Evolutionary conservation across 2,797 vertebrate species (phyloP), one percentile per base, ranked within the genome.

Genomic region (Girardinus metallicus): DNA sequence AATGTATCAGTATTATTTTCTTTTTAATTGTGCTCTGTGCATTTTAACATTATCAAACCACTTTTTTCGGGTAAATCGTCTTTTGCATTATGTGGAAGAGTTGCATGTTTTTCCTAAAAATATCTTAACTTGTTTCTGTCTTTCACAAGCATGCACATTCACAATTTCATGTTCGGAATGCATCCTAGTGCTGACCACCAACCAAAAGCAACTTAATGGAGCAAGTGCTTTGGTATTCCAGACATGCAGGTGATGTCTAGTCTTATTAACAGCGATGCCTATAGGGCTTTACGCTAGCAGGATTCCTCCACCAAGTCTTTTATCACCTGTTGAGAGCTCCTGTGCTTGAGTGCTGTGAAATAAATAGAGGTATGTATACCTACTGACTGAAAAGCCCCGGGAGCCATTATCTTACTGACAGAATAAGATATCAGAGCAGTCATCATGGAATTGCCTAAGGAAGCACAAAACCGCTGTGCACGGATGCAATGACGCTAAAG

Each of bases 261-360:
- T 89, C 85, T 89, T 86, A 88, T 92, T 92, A 92, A 81, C 70
- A 84, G 76, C 79, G 80, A 89, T 86, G 87, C 87, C 92, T 84
- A 85, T 43, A 64, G 84, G 86, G 84, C 76, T 82, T 82, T 73
- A 73, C 8, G 39, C 68, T 77, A 74, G 83, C 86, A 72, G 83
- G 86, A 86, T 86, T 88, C 76, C 87, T 88, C 80, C 79, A 79
- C 78, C 78, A 43, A 84, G 86, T 88, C 76, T 87, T 91, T 87
- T 85, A 87, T 92, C 87, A 86, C 89, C 86, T 86, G 80, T 89
- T 91, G 89, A 83, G 86, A 92, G 80, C 51, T 39, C 47, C 78
- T 76, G 76, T 84, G 87, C 76, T n/a, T 73, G 64, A 80, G 79
- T 12, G 3, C 80, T 77, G 82, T 85, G 77, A 84, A 87, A 90